Conservation (phyloP, 2,888 invertebrate species). For the Caenorhabditis becei region DNA sequence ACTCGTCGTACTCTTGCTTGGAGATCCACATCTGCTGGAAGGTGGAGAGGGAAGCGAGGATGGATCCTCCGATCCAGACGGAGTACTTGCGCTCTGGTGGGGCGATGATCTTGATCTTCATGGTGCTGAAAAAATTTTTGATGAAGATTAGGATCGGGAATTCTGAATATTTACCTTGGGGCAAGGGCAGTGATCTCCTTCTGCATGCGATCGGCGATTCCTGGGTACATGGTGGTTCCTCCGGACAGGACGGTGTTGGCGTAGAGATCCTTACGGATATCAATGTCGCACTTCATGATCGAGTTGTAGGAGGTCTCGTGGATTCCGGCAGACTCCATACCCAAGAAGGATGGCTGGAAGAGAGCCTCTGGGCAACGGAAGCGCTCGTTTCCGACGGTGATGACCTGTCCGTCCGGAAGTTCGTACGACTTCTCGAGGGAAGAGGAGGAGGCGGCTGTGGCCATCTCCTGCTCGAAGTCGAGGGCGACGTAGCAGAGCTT, state of each 20-base stretch:
- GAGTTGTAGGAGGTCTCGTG: slow-evolving; percentile 90
- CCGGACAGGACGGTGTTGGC: slow-evolving; percentile 84
- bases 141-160: background rate
- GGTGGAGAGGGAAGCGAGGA: slow-evolving; percentile 92
- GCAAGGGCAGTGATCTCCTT: slow-evolving; percentile 86
- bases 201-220: slow-evolving; percentile 97
- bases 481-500: slow-evolving; percentile 99
- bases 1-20: slow-evolving; percentile 90
- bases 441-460: slow-evolving; percentile 91
- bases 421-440: slow-evolving; percentile 93
- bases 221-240: slow-evolving; percentile 91
- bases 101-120: slow-evolving; percentile 84
- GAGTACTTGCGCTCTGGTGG: slow-evolving; percentile 95
- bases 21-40: slow-evolving; percentile 92
- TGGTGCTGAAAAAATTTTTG: slow-evolving; percentile 83
- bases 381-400: slow-evolving; percentile 85
- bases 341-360: slow-evolving; percentile 88
- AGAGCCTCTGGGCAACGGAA: slow-evolving; percentile 91
- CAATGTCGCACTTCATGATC: slow-evolving; percentile 94
- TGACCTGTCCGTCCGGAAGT: slow-evolving; percentile 90
- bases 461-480: slow-evolving; percentile 95
- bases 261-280: slow-evolving; percentile 93
- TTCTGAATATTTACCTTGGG: slow-evolving; percentile 85
- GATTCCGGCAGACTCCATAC: slow-evolving; percentile 82
- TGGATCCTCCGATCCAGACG: slow-evolving; percentile 98